Conservation (phyloP, 1,140 invertebrate genomes). For the Tetramorium simillimum region DNA sequence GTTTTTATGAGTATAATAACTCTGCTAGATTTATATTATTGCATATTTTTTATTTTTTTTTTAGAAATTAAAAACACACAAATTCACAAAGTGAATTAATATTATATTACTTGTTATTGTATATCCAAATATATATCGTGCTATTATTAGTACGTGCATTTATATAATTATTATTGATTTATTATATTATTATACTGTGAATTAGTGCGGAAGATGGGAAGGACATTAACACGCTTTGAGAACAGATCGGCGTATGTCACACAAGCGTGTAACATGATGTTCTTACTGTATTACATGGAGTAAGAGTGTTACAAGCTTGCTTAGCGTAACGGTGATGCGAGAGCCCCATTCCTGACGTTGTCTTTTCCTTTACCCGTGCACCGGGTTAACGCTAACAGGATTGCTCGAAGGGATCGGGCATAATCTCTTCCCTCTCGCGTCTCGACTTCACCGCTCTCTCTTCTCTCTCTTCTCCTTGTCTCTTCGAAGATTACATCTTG, state of each 20-base stretch:
- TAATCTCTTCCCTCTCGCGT: slow-evolving; percentile 66
- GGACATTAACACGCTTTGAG: slow-evolving; percentile 39
- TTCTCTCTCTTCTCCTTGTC: slow-evolving; percentile 67
- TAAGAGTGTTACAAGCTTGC: slow-evolving; percentile 58
- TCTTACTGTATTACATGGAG: slow-evolving; percentile 67
- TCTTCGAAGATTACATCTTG: slow-evolving; percentile 73
- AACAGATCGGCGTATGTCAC: slow-evolving; percentile 61
- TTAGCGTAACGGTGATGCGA: slow-evolving; percentile 36
- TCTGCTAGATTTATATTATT: too few species aligned
- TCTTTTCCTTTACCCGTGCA: slow-evolving; percentile 66
- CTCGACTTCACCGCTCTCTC: slow-evolving; percentile 52
- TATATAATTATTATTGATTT: not conserved
- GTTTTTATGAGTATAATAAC: too few species aligned
- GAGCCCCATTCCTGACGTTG: slow-evolving; percentile 58
- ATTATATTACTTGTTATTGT: not conserved
- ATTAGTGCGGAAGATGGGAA: not conserved
- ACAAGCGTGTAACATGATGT: slow-evolving; percentile 64
- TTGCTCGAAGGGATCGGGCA: slow-evolving; percentile 75
- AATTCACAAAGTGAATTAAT: not conserved
- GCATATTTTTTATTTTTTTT: too few species aligned
- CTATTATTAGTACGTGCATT: not conserved
- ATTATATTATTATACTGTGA: not conserved
- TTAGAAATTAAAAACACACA: not conserved
- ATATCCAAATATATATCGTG: not conserved
- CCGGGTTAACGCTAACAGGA: slow-evolving; percentile 77